Percentiles rank a stretch among this genome's conserved stretches.
phyloP scores from a whole-genome alignment of 2,113 vertebrate genomes.

The Phalacrocorax aristotelis region DNA sequence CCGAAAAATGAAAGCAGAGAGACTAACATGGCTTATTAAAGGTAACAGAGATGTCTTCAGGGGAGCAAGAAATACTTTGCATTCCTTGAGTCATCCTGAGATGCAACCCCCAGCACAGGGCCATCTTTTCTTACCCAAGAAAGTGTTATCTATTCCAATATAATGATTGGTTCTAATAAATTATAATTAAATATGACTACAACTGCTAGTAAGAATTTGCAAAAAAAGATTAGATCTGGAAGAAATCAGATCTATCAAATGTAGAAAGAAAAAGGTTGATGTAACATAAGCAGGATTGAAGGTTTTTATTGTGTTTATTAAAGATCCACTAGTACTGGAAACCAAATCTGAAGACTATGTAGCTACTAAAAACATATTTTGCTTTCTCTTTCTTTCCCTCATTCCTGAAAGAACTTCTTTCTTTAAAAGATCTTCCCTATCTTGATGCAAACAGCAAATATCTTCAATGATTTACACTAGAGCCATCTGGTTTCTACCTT shows the following conservation, averaged over 20 bases:
- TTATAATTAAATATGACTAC: background rate
- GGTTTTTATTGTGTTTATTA: background rate
- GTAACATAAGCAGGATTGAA: background rate
- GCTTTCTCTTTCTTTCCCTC: background rate
- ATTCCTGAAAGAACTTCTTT: background rate
- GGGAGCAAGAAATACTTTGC: background rate
- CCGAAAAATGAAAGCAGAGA: background rate
- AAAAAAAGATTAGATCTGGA: background rate
- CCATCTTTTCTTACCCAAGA: background rate
- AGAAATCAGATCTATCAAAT: background rate
- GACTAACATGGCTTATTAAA: background rate
- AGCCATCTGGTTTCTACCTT: background rate
- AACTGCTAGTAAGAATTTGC: background rate
- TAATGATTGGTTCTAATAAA: background rate
- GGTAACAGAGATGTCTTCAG: background rate
- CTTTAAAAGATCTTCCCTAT: background rate
- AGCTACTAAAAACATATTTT: background rate
- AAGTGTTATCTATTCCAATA: background rate
- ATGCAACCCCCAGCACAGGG: background rate
- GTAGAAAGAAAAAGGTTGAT: background rate
- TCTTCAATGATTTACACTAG: background rate
- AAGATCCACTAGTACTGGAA: background rate
- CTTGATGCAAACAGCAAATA: background rate
- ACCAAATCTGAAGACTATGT: background rate
- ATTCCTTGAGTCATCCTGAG: background rate